phyloP scores from a whole-genome alignment of 2,113 vertebrate species.

The Mystacornis crossleyi region DNA sequence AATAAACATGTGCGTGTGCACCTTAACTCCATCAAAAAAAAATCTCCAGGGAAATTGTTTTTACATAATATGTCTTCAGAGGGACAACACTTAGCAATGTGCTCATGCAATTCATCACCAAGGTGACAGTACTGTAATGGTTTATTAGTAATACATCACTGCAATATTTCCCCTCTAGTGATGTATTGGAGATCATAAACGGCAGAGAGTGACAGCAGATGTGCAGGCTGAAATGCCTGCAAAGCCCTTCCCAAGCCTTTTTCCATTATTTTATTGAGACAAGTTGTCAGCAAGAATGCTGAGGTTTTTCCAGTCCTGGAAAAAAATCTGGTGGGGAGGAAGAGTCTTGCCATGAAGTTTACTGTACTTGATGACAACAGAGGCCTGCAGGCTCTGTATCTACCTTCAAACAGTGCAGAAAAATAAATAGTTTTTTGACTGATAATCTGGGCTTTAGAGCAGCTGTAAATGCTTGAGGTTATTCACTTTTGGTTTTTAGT shows the following conservation, averaged over 20 bases:
- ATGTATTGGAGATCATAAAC: background rate
- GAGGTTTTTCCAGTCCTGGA: background rate
- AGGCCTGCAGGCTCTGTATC: background rate
- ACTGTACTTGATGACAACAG: background rate
- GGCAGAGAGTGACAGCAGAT: background rate
- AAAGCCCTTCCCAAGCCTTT: background rate
- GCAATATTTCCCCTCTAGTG: background rate
- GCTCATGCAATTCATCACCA: background rate
- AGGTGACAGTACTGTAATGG: constrained; percentile 17
- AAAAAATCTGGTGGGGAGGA: background rate
- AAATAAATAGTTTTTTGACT: background rate
- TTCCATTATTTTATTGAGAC: background rate
- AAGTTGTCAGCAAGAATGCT: background rate
- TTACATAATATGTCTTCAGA: background rate
- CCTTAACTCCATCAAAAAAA: background rate
- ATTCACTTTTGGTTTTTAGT: background rate
- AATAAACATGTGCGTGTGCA: background rate
- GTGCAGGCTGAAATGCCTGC: background rate
- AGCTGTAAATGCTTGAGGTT: background rate
- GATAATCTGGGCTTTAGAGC: background rate
- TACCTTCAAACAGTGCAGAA: background rate
- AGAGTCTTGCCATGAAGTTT: background rate
- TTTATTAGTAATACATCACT: constrained; percentile 24
- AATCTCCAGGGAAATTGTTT: background rate
- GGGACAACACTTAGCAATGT: background rate